phyloP scores from a whole-genome alignment of 2,797 vertebrate genomes.

The Coluber constrictor region DNA sequence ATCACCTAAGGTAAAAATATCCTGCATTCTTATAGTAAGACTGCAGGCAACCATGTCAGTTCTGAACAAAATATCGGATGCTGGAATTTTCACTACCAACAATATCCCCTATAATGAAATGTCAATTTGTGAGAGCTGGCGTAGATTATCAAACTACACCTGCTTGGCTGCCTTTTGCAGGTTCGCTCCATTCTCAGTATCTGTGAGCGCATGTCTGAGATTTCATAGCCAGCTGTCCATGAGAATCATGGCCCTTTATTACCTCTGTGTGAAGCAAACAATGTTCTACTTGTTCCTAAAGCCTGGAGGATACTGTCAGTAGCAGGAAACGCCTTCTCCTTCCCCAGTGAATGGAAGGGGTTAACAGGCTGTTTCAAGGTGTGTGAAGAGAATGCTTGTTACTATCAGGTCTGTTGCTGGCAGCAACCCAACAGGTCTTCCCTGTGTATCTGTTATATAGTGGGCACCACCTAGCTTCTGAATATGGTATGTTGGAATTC shows the following conservation, averaged over 20 bases:
- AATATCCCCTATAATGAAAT: not conserved
- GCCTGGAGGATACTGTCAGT: not conserved
- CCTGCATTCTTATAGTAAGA: not conserved
- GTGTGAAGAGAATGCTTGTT: not conserved
- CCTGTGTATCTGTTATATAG: not conserved
- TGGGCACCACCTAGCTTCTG: not conserved
- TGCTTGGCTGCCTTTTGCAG: not conserved
- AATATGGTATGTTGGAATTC: not conserved
- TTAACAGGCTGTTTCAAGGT: not conserved
- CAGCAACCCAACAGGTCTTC: not conserved
- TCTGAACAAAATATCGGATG: not conserved
- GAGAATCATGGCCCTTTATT: not conserved
- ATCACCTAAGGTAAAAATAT: not conserved
- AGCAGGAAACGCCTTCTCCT: not conserved
- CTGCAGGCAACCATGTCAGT: not conserved
- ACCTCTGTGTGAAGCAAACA: not conserved
- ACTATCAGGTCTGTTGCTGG: not conserved
- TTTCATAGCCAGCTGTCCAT: not conserved
- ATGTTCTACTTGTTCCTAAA: not conserved
- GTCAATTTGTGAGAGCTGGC: not conserved
- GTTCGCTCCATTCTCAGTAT: not conserved
- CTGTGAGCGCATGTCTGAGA: not conserved
- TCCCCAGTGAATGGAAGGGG: not conserved
- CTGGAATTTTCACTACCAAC: not conserved
- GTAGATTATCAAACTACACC: not conserved